These are phyloP conservation scores for Ophiodon elongatus DNA, from an alignment of 2,113 vertebrate species.

Conservation along the genomic window DNA sequence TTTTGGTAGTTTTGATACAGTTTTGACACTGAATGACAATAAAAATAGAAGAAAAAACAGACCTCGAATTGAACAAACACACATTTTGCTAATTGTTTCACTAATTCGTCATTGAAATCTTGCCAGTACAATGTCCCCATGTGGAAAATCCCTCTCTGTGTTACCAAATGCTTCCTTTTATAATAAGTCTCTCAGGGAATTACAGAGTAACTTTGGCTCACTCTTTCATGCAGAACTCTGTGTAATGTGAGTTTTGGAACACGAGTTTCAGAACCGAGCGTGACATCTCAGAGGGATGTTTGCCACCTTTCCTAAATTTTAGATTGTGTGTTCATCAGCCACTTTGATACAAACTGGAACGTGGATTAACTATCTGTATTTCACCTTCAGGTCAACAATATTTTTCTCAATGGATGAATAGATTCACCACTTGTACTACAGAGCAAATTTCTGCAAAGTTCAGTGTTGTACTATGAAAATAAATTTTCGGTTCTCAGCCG, in stretches of 20 bases:
- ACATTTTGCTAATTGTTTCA: background rate
- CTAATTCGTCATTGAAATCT: background rate
- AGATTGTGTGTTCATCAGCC: background rate
- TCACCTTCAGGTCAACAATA: background rate
- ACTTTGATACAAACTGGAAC: no score
- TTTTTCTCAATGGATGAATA: background rate
- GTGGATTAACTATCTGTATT: background rate
- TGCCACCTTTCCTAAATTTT: background rate
- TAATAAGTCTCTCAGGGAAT: conserved; percentile 14
- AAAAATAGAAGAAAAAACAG: background rate
- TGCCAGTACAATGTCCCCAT: background rate
- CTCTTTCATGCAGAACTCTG: background rate
- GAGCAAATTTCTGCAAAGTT: background rate
- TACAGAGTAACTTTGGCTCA: background rate
- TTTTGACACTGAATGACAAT: background rate
- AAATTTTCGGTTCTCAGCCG: background rate
- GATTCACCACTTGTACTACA: background rate
- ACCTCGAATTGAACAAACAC: background rate
- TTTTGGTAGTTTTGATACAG: background rate
- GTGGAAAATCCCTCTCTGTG: background rate
- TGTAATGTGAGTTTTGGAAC: background rate
- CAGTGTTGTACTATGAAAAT: background rate
- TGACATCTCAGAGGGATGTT: background rate
- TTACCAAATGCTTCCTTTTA: background rate
- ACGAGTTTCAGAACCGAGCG: background rate